Evolutionary conservation across 2,113 vertebrate genomes (phyloP).

Genomic region (Macrotus californicus): DNA sequence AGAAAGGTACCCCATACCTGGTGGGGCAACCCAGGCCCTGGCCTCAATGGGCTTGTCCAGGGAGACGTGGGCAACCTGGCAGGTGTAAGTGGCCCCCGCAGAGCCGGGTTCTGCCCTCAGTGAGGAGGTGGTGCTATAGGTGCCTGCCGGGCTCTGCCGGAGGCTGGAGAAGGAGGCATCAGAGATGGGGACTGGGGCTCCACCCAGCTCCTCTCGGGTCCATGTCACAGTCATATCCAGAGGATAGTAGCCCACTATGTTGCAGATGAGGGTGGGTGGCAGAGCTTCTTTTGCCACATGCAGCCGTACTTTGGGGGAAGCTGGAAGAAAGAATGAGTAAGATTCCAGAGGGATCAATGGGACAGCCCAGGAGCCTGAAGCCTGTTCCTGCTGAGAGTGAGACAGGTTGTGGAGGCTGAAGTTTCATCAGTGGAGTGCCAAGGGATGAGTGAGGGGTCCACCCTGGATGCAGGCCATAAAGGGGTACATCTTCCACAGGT

Average conservation of each 20-base stretch:
- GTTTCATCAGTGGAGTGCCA: not conserved
- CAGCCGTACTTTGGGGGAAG: slow-evolving; percentile 47
- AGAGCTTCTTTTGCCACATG: not conserved
- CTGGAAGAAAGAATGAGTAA: slow-evolving; percentile 45
- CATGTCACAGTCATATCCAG: slow-evolving; percentile 68
- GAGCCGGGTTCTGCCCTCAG: slow-evolving; percentile 56
- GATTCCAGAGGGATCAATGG: not conserved
- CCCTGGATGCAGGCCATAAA: not conserved
- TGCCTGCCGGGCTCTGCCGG: slow-evolving; percentile 80
- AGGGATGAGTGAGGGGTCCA: not conserved
- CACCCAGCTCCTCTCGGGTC: slow-evolving; percentile 42
- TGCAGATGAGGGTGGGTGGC: slow-evolving; percentile 55
- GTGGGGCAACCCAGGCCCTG: slow-evolving; percentile 29
- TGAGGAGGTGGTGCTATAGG: slow-evolving; percentile 82
- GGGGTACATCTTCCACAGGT: not conserved
- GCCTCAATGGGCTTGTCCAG: slow-evolving; percentile 61
- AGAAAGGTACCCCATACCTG: slow-evolving; percentile 42
- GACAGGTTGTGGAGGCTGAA: not conserved
- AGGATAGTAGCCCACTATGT: slow-evolving; percentile 73
- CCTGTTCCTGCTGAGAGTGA: not conserved
- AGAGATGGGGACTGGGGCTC: slow-evolving; percentile 55
- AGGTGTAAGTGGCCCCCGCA: slow-evolving; percentile 80
- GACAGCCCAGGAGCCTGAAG: not conserved
- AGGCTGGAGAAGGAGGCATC: slow-evolving; percentile 81
- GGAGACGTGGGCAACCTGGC: slow-evolving; percentile 81